phyloP scores from a whole-genome alignment of 2,113 vertebrate species.

The Pituophis catenifer region DNA sequence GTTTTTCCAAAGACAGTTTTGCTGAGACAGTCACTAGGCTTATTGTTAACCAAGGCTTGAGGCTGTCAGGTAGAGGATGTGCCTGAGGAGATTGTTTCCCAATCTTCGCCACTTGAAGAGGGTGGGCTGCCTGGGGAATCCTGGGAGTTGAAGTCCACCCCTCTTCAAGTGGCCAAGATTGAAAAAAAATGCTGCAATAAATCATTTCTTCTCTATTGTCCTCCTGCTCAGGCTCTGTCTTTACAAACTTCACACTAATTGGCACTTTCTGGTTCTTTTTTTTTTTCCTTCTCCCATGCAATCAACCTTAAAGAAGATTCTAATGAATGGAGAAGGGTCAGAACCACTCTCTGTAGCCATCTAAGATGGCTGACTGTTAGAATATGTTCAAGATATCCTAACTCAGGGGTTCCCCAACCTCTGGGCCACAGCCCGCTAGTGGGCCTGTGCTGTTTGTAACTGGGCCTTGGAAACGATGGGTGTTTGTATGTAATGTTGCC shows the following conservation, averaged over 20 bases:
- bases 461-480: no score
- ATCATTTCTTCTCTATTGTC: neutral
- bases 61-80: neutral
- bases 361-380: neutral
- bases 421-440: no score
- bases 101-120: no score
- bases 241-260: neutral
- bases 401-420: neutral
- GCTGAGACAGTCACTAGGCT: neutral
- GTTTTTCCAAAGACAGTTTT: neutral
- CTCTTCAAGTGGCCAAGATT: neutral
- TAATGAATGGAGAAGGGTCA: neutral
- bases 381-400: neutral
- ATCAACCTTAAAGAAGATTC: neutral
- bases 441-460: no score
- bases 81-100: neutral
- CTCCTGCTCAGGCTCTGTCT: neutral
- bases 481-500: no score
- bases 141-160: neutral
- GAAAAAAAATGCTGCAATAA: neutral
- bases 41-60: neutral
- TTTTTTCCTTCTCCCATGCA: neutral
- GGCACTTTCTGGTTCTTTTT: neutral
- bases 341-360: neutral
- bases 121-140: neutral